Base-by-base conservation (phyloP, 1,140 invertebrate genomes). In the Pachyrhynchus sulphureomaculatus region DNA sequence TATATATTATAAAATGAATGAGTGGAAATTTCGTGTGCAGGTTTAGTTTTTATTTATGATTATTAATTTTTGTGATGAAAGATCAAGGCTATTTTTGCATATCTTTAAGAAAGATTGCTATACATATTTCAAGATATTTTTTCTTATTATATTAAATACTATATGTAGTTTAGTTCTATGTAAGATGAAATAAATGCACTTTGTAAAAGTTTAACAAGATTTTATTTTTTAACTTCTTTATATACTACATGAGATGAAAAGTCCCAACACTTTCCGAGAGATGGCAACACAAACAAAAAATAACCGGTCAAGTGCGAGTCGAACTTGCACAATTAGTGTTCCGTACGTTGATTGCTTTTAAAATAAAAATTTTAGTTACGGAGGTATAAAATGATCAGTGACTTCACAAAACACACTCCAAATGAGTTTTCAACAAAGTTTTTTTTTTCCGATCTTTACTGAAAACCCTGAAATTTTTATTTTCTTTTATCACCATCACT, bases 91-190 rank as follows among this genome's bases (percentile, higher is more conserved):
- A 37, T 37, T 37, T 37, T 37, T 37, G 34, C 39, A 42, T 42
- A 21, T 42, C 39, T 42, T 42, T 42, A 21, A 42, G 18, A 42
- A 20, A 42, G 17, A 15, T 13, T 18, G n/a, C 34, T 37, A 18
- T 18, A 37, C 5, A 29, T 42, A 42, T 8, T 42, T 18, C 39
- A 42, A 42, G 39, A 42, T 42, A 42, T 42, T 42, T 42, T 41
- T 42, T 42, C 15, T 42, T 15, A 42, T 42, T 42, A 42, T 42
- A 42, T 42, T 42, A 12, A 20, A 42, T 42, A 42, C n/a, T 18
- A 18, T 37, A 29, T 6, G 26, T 29, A 29, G 26, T 29, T 29
- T 29, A 29, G 26, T 29, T 29, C 26, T 29, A 29, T 29, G 12
- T 10, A 29, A n/a, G n/a, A 29, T 29, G 26, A 13, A 37, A 15